Evolutionary conservation across 2,797 vertebrate species (phyloP), one percentile per base, ranked within the genome.

Genomic region (Echiichthys vipera): DNA sequence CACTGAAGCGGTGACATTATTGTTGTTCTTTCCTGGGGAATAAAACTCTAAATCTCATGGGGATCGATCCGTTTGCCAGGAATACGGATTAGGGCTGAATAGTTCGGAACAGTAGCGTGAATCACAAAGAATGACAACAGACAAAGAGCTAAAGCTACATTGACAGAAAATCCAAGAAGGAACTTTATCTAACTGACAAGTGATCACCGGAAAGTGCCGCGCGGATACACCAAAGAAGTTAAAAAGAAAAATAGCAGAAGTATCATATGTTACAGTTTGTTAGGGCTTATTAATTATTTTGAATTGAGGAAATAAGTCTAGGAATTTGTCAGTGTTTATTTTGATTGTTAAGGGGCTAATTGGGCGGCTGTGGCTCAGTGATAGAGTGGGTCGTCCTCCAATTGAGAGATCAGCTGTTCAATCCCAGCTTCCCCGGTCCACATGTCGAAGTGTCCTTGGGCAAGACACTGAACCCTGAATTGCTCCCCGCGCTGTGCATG

Each of bases 21-120:
- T 63, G 58, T 50, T 63, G 62, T 24, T 15, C 5, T 32, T 61
- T 56, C n/a, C 27, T 53, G 30, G 43, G 30, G 72, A 2, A 29
- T 29, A 2, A 20, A 53, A 54, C 17, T 25, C 36, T 46, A 45
- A 2, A n/a, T 49, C 1, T 46, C 50, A 17, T 3, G 29, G 45
- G 25, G 34, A 76, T 55, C 11, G 5, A 61, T 6, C n/a, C 7
- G 0, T 36, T 59, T 45, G 20, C 12, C 24, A 29, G 12, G 2
- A 42, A 55, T 14, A 5, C 5, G 3, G 17, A 54, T 13, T 39
- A 36, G 55, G 71, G 53, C 46, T 27, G 27, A 30, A 14, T 17
- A 15, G 12, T 36, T 53, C 2, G 7, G 30, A 46, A 59, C 15
- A 54, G 29, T 3, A 22, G 15, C 4, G 14, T 20, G 24, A 11